Evolutionary conservation across 2,113 vertebrate species (phyloP), one percentile per base, ranked within the genome.

Genomic region (Actenoides hombroni): DNA sequence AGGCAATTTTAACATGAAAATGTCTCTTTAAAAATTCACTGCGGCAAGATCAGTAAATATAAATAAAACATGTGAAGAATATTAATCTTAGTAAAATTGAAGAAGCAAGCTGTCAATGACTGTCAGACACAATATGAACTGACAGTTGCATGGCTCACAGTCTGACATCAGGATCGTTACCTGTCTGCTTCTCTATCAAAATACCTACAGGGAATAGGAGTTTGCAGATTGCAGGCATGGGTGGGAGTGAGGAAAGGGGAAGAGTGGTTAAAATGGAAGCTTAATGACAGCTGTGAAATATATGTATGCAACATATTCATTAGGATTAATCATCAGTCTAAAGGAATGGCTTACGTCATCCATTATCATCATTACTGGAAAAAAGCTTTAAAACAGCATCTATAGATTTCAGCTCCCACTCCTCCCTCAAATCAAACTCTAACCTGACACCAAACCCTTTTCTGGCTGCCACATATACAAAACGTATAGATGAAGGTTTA

Each of bases 41-140:
- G 40, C 82, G n/a, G 64, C 13, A 65, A 57, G 88, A 77, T 92
- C 84, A 73, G 97, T 95, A 95, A 95, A 97, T 63, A 96, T 76
- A 97, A 96, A 96, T 86, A 95, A 88, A 93, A 88, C 84, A 81
- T 90, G 91, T 60, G 92, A 95, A 84, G 83, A 90, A 96, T 97
- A 96, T 96, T 97, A 96, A 97, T 97, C 92, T 95, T 84, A 85
- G 92, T 91, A 94, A 94, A 96, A 94, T 91, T 96, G 96, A 95
- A 96, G 92, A 91, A 95, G 96, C 92, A 94, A 85, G 91, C 96
- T 95, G 96, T 96, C 96, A 96, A 95, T 96, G 95, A 64, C 96
- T 96, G 86, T 96, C 95, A 96, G 96, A 94, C 83, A 83, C 83
- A 89, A 96, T 92, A 49, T 65, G 95, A 97, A 94, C 96, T 97